Evolutionary conservation across 1,140 invertebrate genomes (phyloP), one percentile per base, ranked within the genome.

Genomic region (Dinoponera quadriceps): DNA sequence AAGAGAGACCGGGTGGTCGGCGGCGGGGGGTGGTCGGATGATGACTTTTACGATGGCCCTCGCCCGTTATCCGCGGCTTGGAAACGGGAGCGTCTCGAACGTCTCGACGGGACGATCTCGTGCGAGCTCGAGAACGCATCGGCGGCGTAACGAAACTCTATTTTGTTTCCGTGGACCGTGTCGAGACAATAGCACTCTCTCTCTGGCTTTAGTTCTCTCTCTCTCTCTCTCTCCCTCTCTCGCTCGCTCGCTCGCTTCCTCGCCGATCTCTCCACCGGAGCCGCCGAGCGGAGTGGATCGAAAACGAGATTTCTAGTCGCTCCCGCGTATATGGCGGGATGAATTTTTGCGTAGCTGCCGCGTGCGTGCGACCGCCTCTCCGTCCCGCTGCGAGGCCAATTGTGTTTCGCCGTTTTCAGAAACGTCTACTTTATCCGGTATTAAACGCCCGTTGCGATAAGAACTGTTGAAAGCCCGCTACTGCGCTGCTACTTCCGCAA

Each of bases 11-110:
- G 55, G 18, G 66, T 83, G 60, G 73, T 22, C 60, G 69, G 38
- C 18, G 77, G 65, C 13, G 16, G 25, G 16, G 3, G 38, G 48
- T 65, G 66, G 48, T 66, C 48, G 11, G 83, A 54, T 48, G 77
- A 90, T 88, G 82, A 89, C 84, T 81, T 89, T 90, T 89, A 85
- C 57, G 78, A 71, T 75, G 73, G 62, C 51, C 85, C 86, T 86
- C 83, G 68, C 69, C 16, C 20, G 60, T 59, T 78, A 68, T 85
- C 71, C 63, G 59, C 20, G 51, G 38, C 27, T 60, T 66, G 80
- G 78, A 87, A 87, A 86, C 77, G 54, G 85, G 69, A 51, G 38
- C 54, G 73, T 69, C 7, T 33, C 49, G 68, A 73, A 63, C 69
- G 60, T 82, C 86, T 69, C 27, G 68, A n/a, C 62, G 63, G 71